phyloP scores from a whole-genome alignment of 2,888 invertebrate species.

The Smittia sp. region DNA sequence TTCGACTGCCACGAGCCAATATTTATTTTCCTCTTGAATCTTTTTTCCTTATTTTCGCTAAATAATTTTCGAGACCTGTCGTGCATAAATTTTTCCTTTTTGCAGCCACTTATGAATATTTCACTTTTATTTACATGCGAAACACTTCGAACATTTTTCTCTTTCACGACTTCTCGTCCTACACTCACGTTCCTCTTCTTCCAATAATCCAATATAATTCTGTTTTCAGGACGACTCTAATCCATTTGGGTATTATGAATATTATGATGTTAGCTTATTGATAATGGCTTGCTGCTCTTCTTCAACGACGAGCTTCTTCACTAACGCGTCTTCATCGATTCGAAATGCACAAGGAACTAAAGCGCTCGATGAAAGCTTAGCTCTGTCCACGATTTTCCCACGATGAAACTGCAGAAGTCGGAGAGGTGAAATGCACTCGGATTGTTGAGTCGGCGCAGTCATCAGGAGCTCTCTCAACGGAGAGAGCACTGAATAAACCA shows the following conservation, averaged over 20 bases:
- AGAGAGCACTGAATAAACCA: neutral
- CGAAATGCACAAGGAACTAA: conserved; percentile 25
- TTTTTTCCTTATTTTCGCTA: neutral
- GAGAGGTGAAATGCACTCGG: neutral
- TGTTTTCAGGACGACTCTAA: neutral
- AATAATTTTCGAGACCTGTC: conserved; percentile 14
- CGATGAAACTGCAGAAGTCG: neutral
- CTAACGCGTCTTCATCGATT: conserved; percentile 6
- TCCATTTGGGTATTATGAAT: neutral
- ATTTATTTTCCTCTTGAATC: neutral
- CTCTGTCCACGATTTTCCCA: neutral
- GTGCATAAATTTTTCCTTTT: conserved; percentile 30
- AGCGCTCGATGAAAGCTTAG: neutral
- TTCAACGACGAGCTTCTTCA: neutral
- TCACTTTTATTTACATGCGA: conserved; percentile 8
- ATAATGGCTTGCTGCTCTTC: neutral
- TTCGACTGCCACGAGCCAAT: conserved; percentile 4
- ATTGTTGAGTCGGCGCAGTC: neutral
- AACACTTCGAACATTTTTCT: neutral
- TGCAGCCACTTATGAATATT: conserved; percentile 28
- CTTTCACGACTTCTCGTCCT: neutral
- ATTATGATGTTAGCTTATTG: neutral
- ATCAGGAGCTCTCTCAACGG: neutral
- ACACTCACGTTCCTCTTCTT: neutral
- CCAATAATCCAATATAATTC: neutral